Conservation (phyloP, 2,888 invertebrate genomes). For the Callyntrura sp. region DNA sequence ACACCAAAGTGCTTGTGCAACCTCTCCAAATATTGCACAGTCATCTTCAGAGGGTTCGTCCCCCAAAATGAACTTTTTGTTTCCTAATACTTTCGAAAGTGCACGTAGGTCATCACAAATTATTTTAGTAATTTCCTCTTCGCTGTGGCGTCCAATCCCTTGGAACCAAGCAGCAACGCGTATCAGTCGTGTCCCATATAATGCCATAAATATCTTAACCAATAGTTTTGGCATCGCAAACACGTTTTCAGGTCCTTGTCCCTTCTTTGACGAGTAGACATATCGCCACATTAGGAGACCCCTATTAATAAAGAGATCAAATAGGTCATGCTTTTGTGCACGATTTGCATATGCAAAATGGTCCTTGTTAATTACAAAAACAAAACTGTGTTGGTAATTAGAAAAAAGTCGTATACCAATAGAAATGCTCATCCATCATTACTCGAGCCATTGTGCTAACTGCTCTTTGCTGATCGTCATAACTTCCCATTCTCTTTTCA, state of each 20-base stretch:
- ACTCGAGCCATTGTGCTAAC: conserved; percentile 60
- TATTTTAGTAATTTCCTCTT: conserved; percentile 77
- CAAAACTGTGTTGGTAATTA: neutral
- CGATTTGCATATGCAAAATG: too few relatives aligned
- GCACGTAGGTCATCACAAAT: conserved; percentile 77
- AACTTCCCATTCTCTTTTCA: conserved; percentile 32
- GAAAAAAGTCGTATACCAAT: conserved; percentile 84
- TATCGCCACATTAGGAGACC: conserved; percentile 74
- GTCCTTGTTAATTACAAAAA: conserved; percentile 51
- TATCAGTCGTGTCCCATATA: conserved; percentile 41
- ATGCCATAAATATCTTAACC: conserved; percentile 14
- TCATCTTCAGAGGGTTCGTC: conserved; percentile 77
- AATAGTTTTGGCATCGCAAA: neutral
- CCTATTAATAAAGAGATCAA: conserved; percentile 84
- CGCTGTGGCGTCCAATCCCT: conserved; percentile 80
- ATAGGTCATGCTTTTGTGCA: too few relatives aligned
- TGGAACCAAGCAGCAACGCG: conserved; percentile 69
- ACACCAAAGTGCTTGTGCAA: conserved; percentile 35
- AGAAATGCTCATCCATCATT: conserved; percentile 85
- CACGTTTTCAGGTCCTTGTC: conserved; percentile 16
- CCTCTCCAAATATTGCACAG: conserved; percentile 73
- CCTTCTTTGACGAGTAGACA: conserved; percentile 33
- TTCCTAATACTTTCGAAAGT: conserved; percentile 70
- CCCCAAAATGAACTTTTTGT: conserved; percentile 75
- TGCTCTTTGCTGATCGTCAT: conserved; percentile 50